These are phyloP conservation scores for Drosophila paulistorum DNA, from an alignment of 1,140 invertebrate genomes.

Conservation along the genomic window DNA sequence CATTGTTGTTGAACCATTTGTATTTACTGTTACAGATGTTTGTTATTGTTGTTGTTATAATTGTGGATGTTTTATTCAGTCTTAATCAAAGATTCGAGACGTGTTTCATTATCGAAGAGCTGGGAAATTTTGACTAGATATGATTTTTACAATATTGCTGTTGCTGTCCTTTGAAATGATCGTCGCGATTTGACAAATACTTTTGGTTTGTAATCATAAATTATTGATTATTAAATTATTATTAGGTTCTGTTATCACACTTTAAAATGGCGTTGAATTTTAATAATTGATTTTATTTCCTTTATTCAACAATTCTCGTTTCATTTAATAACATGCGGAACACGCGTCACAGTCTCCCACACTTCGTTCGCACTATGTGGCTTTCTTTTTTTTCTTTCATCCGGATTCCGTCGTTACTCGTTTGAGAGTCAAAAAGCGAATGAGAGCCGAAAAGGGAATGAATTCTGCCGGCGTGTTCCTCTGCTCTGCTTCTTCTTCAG, in stretches of 20 bases:
- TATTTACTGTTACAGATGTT: slow-evolving; percentile 28
- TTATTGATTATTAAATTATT: slow-evolving; percentile 5
- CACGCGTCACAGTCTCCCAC: slow-evolving; percentile 43
- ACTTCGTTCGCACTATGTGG: slow-evolving; percentile 35
- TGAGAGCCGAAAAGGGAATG: slow-evolving; percentile 81
- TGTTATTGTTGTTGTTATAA: slow-evolving; percentile 40
- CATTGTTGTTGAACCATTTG: slow-evolving; percentile 81
- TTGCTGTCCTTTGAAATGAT: slow-evolving; percentile 14
- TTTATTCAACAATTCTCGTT: slow-evolving; percentile 25
- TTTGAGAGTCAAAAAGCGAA: slow-evolving; percentile 82
- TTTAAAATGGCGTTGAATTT: slow-evolving; percentile 32
- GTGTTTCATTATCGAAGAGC: slow-evolving; percentile 32
- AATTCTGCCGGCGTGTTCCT: slow-evolving; percentile 62
- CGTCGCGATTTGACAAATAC: slow-evolving; percentile 19
- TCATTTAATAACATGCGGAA: slow-evolving; percentile 31
- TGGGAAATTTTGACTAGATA: slow-evolving; percentile 56
- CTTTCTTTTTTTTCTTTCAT: slow-evolving; percentile 51
- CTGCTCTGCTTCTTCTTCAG: slow-evolving; percentile 44
- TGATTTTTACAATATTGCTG: slow-evolving; percentile 25
- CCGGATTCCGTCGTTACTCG: slow-evolving; percentile 81
- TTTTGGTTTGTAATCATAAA: slow-evolving; percentile 5
- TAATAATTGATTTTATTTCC: slow-evolving; percentile 38
- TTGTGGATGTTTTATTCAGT: slow-evolving; percentile 61
- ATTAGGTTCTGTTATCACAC: slow-evolving; percentile 40
- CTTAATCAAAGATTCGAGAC: slow-evolving; percentile 66